Evolutionary conservation across 2,113 vertebrate species (phyloP).

Genomic region (Amphilophus citrinellus): DNA sequence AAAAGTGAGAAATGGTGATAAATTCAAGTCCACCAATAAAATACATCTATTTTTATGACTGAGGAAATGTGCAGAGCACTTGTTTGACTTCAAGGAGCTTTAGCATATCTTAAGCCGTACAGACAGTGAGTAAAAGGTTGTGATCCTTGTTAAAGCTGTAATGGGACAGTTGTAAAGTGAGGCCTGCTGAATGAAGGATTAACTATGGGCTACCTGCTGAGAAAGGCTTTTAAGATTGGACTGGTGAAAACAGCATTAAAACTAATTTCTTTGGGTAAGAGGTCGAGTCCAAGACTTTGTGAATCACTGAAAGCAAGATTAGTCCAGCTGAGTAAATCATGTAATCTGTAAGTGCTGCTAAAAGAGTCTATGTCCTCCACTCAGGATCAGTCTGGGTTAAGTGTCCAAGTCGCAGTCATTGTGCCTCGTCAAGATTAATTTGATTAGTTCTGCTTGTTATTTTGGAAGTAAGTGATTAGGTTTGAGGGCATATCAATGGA

Average conservation of each 20-base stretch:
- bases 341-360: conserved; percentile 54
- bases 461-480: not conserved
- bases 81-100: not conserved
- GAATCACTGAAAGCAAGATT: conserved; percentile 53
- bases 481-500: not conserved
- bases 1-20: not conserved
- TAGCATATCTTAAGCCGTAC: not conserved
- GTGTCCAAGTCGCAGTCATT: not conserved
- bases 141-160: conserved; percentile 35
- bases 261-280: conserved; percentile 4
- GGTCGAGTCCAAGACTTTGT: conserved; percentile 20
- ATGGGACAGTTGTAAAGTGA: conserved; percentile 12
- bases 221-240: conserved; percentile 6
- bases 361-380: conserved; percentile 24
- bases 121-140: conserved; percentile 20
- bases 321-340: conserved; percentile 47
- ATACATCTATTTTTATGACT: not conserved
- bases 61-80: not conserved
- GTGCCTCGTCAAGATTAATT: conserved; percentile 16
- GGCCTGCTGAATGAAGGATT: conserved; percentile 23
- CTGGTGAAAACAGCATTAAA: conserved; percentile 31
- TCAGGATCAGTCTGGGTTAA: conserved; percentile 33
- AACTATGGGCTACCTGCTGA: conserved; percentile 45
- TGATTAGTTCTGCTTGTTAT: not conserved
- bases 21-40: not conserved